These are phyloP conservation scores for Egretta garzetta DNA, from an alignment of 2,113 vertebrate genomes.

Conservation along the genomic window DNA sequence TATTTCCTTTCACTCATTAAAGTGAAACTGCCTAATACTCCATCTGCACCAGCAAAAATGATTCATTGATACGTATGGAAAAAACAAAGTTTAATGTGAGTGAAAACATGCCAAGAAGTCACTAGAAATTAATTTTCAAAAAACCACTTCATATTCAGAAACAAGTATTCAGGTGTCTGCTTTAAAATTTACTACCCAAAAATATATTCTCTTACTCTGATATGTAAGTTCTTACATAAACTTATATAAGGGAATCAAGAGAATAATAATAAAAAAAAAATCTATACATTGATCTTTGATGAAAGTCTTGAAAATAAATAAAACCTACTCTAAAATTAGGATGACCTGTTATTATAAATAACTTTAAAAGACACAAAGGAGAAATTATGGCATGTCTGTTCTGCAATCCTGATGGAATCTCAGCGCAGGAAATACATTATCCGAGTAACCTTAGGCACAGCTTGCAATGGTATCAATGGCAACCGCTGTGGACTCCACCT, in stretches of 20 bases:
- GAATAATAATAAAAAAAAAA: neutral
- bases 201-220: neutral
- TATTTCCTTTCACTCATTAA: neutral
- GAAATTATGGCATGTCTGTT: slow-evolving; percentile 21
- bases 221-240: neutral
- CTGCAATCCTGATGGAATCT: slow-evolving; percentile 25
- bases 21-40: neutral
- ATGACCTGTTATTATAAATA: neutral
- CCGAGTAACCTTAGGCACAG: slow-evolving; percentile 41
- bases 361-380: neutral
- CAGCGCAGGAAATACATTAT: neutral
- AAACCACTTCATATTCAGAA: neutral
- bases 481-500: slow-evolving; percentile 43
- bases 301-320: neutral
- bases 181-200: neutral
- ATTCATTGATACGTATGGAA: neutral
- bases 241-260: neutral
- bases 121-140: neutral
- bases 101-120: neutral
- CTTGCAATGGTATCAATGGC: slow-evolving; percentile 50
- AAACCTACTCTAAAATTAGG: neutral
- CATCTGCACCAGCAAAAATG: neutral
- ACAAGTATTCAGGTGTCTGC: neutral
- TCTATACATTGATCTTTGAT: neutral
- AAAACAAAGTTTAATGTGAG: neutral